A percentile compares a stretch with the other conserved stretches of the same genome.
Conservation (phyloP, 1,140 invertebrate species). For the Paraescarpia echinospica region DNA sequence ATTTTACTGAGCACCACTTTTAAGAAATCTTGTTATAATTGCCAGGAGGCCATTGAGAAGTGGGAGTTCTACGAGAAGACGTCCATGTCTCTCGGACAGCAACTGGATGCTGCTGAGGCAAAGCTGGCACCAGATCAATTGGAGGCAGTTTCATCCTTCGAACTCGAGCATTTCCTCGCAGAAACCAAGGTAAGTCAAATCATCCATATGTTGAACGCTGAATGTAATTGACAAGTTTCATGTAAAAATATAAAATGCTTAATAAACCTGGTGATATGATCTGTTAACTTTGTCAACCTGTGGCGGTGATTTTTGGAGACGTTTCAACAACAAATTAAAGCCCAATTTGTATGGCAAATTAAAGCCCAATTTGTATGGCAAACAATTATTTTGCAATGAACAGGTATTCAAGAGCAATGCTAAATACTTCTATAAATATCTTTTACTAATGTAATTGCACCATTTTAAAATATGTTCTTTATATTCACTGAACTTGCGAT, state of each 20-base stretch:
- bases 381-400: background rate
- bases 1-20: background rate
- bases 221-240: background rate
- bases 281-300: background rate
- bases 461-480: background rate
- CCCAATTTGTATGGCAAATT: background rate
- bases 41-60: conserved; percentile 39
- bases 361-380: too few species aligned
- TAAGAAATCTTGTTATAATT: background rate
- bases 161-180: conserved; percentile 33
- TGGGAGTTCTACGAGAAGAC: conserved; percentile 41
- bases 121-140: conserved; percentile 35
- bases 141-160: conserved; percentile 27
- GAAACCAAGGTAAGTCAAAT: conserved; percentile 36
- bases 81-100: conserved; percentile 37
- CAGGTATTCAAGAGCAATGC: background rate
- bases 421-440: too few species aligned
- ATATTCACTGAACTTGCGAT: background rate
- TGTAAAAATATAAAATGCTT: background rate
- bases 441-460: background rate
- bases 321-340: background rate
- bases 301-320: background rate
- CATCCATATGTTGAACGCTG: background rate
- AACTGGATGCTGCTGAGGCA: conserved; percentile 50
- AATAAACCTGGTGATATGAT: background rate